These are phyloP conservation scores for Plutella xylostella DNA, from an alignment of 2,888 invertebrate species.

Conservation along the genomic window DNA sequence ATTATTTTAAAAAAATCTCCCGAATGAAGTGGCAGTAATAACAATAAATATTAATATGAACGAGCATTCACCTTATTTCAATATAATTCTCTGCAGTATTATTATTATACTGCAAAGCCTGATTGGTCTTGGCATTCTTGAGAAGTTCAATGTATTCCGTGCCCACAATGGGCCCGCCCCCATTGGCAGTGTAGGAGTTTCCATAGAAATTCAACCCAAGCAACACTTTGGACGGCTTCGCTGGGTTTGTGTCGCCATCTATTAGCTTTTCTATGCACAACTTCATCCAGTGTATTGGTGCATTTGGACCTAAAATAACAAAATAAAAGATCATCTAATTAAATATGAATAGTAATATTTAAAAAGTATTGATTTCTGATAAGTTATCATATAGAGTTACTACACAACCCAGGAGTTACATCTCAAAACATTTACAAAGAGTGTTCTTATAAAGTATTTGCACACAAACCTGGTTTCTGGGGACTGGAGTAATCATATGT, in stretches of 20 bases:
- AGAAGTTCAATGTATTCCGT: slow-evolving; percentile 82
- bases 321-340: too few species aligned
- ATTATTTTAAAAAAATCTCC: too few species aligned
- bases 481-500: slow-evolving; percentile 93
- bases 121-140: slow-evolving; percentile 77
- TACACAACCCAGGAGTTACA: too few species aligned
- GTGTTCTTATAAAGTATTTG: too few species aligned
- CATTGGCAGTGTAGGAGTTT: slow-evolving; percentile 84
- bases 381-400: too few species aligned
- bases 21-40: too few species aligned
- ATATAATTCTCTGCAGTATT: slow-evolving; percentile 86
- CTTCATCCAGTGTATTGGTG: slow-evolving; percentile 86
- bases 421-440: too few species aligned
- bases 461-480: slow-evolving; percentile 85
- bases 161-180: slow-evolving; percentile 86
- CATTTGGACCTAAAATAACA: slow-evolving; percentile 81
- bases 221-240: slow-evolving; percentile 81
- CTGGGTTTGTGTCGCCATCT: slow-evolving; percentile 66
- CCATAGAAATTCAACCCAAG: slow-evolving; percentile 96
- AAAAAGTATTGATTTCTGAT: too few species aligned
- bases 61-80: slow-evolving; percentile 87
- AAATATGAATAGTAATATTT: too few species aligned
- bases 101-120: slow-evolving; percentile 79
- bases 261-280: slow-evolving; percentile 81
- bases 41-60: too few species aligned